Percentiles rank a stretch among this genome's conserved stretches.
These are phyloP conservation scores for Ruditapes philippinarum DNA, from an alignment of 1,140 invertebrate species.

Conservation along the genomic window DNA sequence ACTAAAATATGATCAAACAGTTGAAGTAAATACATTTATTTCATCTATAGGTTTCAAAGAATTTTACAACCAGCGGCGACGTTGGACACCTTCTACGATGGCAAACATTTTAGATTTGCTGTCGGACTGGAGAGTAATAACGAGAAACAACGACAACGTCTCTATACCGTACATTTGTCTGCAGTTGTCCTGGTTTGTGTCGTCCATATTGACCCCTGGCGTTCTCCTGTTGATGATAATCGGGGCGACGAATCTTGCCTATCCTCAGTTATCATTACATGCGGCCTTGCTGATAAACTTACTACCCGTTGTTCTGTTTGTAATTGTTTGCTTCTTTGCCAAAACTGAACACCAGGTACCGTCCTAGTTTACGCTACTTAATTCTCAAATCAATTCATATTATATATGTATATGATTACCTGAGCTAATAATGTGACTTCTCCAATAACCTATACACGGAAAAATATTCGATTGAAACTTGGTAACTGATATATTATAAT, in stretches of 20 bases:
- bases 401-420: no score
- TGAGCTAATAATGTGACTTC: no score
- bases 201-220: slow-evolving; percentile 89
- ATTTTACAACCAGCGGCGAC: slow-evolving; percentile 89
- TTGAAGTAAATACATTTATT: no score
- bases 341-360: slow-evolving; percentile 87
- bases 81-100: slow-evolving; percentile 90
- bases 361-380: no score
- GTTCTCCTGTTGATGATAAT: slow-evolving; percentile 90
- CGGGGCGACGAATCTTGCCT: slow-evolving; percentile 89
- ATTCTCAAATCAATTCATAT: no score
- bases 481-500: no score
- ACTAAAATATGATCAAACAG: no score
- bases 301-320: slow-evolving; percentile 87
- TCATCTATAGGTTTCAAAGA: slow-evolving; percentile 86
- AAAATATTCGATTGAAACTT: no score
- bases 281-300: slow-evolving; percentile 86
- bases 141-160: background rate
- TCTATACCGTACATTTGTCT: slow-evolving; percentile 87
- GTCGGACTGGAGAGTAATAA: slow-evolving; percentile 58
- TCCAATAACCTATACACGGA: no score
- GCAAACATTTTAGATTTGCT: slow-evolving; percentile 90
- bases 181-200: slow-evolving; percentile 85
- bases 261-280: slow-evolving; percentile 85
- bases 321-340: slow-evolving; percentile 86